Conservation (phyloP, 2,888 invertebrate genomes). For the Eulithis prunata region DNA sequence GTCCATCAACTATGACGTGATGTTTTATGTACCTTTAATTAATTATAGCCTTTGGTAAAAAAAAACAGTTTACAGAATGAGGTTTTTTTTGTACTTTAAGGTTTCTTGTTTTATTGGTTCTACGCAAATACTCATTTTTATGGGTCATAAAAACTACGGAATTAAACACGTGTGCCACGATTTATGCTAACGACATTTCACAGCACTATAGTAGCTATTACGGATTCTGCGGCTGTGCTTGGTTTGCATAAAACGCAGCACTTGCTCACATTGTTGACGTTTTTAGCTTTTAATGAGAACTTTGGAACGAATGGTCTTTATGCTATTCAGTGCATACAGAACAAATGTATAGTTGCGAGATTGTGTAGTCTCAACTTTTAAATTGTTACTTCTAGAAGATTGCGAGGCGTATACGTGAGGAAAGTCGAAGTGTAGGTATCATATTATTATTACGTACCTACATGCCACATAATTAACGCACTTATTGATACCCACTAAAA, state of each 20-base stretch:
- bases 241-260: constrained; percentile 24
- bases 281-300: constrained; percentile 28
- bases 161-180: constrained; percentile 6
- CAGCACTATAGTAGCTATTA: background rate
- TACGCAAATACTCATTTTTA: background rate
- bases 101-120: background rate
- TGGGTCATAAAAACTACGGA: constrained; percentile 7
- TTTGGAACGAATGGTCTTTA: constrained; percentile 22
- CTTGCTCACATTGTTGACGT: constrained; percentile 22
- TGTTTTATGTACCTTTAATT: too few species aligned
- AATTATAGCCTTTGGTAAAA: too few species aligned
- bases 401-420: too few species aligned
- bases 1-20: too few species aligned
- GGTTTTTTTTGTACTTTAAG: too few species aligned
- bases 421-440: too few species aligned
- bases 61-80: too few species aligned
- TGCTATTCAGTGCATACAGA: constrained; percentile 16
- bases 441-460: too few species aligned
- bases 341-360: constrained; percentile 14
- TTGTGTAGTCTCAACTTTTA: background rate
- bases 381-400: too few species aligned
- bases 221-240: constrained; percentile 11
- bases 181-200: constrained; percentile 18
- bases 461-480: too few species aligned
- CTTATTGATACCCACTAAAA: too few species aligned